A percentile compares a stretch with the other conserved stretches of the same genome.
Evolutionary conservation across 2,797 vertebrate genomes (phyloP).

Genomic region (Acropternis orthonyx): DNA sequence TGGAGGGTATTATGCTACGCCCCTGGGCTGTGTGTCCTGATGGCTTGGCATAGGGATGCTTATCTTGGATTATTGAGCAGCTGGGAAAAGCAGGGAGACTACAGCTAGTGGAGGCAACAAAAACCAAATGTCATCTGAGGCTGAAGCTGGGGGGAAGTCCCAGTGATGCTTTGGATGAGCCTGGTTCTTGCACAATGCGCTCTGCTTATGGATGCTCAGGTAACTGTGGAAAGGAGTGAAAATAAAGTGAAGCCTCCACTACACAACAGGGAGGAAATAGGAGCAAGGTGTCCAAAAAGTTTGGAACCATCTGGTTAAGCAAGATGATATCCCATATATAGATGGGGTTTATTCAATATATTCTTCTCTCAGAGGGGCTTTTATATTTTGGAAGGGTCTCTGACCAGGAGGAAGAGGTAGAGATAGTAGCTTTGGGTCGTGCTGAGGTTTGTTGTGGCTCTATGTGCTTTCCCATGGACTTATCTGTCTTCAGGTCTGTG

Average conservation of each 20-base stretch:
- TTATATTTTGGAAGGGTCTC: not conserved
- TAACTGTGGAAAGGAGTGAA: not conserved
- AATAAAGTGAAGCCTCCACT: not conserved
- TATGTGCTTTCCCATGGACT: not conserved
- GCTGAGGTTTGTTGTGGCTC: not conserved
- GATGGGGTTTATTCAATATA: not conserved
- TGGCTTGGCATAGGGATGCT: not conserved
- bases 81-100: not conserved
- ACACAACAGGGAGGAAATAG: not conserved
- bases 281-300: not conserved
- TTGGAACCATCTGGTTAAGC: not conserved
- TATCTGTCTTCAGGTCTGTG: not conserved
- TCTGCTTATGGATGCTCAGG: not conserved
- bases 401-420: not conserved
- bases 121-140: not conserved
- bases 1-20: not conserved
- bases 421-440: not conserved
- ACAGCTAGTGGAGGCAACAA: not conserved
- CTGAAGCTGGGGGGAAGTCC: not conserved
- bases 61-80: not conserved
- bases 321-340: not conserved
- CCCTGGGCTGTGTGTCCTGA: not conserved
- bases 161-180: not conserved
- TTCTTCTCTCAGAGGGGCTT: not conserved
- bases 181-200: not conserved